Evolutionary conservation across 2,113 vertebrate species (phyloP).

Genomic region (Mobula birostris): DNA sequence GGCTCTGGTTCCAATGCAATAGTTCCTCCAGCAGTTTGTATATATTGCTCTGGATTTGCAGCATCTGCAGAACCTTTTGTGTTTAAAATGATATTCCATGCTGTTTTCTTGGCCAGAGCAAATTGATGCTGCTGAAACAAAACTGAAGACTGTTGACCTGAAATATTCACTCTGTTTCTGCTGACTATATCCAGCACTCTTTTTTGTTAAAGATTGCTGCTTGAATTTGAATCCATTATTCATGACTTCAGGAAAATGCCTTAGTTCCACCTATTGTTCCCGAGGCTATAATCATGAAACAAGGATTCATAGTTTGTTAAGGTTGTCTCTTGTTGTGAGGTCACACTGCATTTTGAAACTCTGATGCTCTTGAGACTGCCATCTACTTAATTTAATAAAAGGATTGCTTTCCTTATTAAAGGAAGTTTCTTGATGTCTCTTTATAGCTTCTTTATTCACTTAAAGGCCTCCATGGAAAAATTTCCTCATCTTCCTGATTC

Average conservation of each 20-base stretch:
- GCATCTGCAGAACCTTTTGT: too few relatives aligned
- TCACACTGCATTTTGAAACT: not conserved
- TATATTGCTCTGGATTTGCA: too few relatives aligned
- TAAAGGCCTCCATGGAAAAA: not conserved
- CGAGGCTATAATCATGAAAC: not conserved
- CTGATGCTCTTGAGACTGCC: not conserved
- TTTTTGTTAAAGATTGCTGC: too few relatives aligned
- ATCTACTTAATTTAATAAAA: not conserved
- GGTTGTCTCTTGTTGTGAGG: not conserved
- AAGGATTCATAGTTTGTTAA: not conserved
- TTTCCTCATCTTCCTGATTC: not conserved
- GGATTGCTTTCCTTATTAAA: not conserved
- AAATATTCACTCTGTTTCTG: too few relatives aligned
- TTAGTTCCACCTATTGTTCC: not conserved
- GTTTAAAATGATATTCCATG: too few relatives aligned
- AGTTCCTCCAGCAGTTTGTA: too few relatives aligned
- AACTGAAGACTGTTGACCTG: too few relatives aligned
- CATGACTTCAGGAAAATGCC: not conserved
- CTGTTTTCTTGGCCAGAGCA: not conserved
- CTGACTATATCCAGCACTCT: too few relatives aligned
- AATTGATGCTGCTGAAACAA: too few relatives aligned
- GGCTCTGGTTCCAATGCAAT: not conserved
- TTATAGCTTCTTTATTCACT: not conserved
- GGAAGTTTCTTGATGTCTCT: not conserved
- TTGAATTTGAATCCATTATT: not conserved